Percentiles rank a stretch among this genome's conserved stretches.
phyloP scores from a whole-genome alignment of 64 coral and sea anemone species.

The Hydrozoanthus tunicans region DNA sequence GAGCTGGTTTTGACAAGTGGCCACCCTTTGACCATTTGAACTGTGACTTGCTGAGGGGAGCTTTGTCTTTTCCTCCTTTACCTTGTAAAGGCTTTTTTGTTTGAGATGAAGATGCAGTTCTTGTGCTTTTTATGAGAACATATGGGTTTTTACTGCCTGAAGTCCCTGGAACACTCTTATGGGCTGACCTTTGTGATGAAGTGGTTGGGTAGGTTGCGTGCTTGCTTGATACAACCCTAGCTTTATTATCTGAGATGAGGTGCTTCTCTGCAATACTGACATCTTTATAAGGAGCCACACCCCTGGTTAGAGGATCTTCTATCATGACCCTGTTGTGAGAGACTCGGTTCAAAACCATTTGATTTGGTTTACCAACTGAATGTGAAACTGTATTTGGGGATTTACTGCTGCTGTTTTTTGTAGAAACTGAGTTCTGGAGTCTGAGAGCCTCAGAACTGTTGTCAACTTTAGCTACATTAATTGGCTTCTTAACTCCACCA shows the following conservation, averaged over 20 bases:
- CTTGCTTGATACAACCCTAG: not conserved
- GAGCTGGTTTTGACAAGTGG: not conserved
- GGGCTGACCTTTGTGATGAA: not conserved
- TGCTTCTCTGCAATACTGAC: not conserved
- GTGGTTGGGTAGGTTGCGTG: not conserved
- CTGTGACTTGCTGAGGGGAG: not conserved
- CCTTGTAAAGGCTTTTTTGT: not conserved
- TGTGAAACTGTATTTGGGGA: not conserved
- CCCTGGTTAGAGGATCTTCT: not conserved
- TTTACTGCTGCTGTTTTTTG: not conserved
- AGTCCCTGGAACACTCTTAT: not conserved
- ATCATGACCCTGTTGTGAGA: not conserved
- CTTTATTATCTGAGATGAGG: not conserved
- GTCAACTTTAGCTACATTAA: not conserved
- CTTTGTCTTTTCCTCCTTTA: not conserved
- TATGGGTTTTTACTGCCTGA: slow-evolving; percentile 1
- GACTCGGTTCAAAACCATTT: not conserved
- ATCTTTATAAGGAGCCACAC: too few species aligned
- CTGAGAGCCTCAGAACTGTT: not conserved
- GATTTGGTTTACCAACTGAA: not conserved
- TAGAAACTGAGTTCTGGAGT: not conserved
- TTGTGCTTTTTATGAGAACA: not conserved
- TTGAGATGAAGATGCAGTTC: not conserved
- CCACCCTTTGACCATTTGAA: slow-evolving; percentile 40
- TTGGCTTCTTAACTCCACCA: not conserved